Base-by-base conservation (phyloP, 2,797 vertebrate species). In the Hapalemur alaotrensis region DNA sequence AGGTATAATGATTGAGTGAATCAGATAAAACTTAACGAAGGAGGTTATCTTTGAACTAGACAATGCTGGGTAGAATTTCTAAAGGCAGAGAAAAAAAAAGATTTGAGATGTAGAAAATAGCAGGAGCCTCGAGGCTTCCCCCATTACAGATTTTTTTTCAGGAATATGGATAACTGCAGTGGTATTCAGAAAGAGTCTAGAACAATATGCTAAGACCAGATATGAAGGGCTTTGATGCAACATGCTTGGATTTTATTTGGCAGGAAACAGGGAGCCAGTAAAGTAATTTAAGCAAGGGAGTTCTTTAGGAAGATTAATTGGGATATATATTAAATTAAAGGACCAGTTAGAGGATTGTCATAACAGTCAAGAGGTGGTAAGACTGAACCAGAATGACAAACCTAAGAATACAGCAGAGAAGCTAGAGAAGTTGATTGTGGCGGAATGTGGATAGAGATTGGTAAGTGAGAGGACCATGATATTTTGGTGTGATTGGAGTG, bases 251-350 rank as follows among this genome's bases (percentile, higher is more conserved):
- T 92, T 75, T 43, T 88, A 76, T 86, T 89, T 82, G 28, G 25
- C 52, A 95, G 41, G 14, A 97, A 78, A 25, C 5, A 65, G 46
- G 38, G 38, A 63, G 46, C 35, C n/a, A 9, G 30, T n/a, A 65
- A 83, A 88, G 90, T 35, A 82, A 78, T 90, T 86, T 57, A 57
- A 89, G 75, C 69, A 78, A 23, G 38, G 54, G 18, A 70, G 13
- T 94, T 92, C 20, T 54, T 63, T 72, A 59, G 61, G 63, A 52
- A 82, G 18, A 89, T 65, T 63, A 69, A 92, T 65, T 38, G n/a
- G 23, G 23, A 86, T 89, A 43, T n/a, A 73, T 89, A 85, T 65
- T 81, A 38, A 88, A 91, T 82, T 65, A 25, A 89, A 88, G 76
- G 32, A 63, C 30, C 11, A 93, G 50, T 87, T 63, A 80, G 41